phyloP scores from a whole-genome alignment of 2,797 vertebrate species.

The Sitta carolinensis region DNA sequence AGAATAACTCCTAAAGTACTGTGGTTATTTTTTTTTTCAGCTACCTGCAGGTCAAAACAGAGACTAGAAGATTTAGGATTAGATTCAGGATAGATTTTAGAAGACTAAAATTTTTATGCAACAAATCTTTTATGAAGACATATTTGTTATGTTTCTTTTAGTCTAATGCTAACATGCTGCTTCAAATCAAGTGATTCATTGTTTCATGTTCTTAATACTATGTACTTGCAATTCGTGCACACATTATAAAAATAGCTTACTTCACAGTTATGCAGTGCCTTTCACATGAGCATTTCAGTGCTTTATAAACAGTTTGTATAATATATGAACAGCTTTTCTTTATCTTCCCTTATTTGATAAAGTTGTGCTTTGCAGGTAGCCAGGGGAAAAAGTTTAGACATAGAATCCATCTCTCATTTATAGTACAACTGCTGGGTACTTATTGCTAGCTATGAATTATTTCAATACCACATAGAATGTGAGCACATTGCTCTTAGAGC shows the following conservation, averaged over 20 bases:
- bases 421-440: background rate
- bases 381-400: background rate
- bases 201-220: background rate
- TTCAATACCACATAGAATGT: background rate
- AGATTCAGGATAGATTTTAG: background rate
- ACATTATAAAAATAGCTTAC: slow-evolving; percentile 35
- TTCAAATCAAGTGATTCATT: slow-evolving; percentile 49
- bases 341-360: background rate
- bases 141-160: background rate
- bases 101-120: slow-evolving; percentile 17
- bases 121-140: background rate
- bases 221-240: background rate
- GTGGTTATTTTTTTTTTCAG: background rate
- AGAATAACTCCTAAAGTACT: background rate
- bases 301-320: background rate
- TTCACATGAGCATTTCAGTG: slow-evolving; percentile 42
- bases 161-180: background rate
- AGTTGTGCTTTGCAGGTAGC: background rate
- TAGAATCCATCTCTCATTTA: background rate
- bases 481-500: background rate
- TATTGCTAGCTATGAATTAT: background rate
- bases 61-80: background rate
- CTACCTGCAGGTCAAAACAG: slow-evolving; percentile 55
- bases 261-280: background rate
- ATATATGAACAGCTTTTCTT: background rate